These are phyloP conservation scores for Sebastes kiyomatsui DNA, from an alignment of 2,797 vertebrate species.

Conservation along the genomic window DNA sequence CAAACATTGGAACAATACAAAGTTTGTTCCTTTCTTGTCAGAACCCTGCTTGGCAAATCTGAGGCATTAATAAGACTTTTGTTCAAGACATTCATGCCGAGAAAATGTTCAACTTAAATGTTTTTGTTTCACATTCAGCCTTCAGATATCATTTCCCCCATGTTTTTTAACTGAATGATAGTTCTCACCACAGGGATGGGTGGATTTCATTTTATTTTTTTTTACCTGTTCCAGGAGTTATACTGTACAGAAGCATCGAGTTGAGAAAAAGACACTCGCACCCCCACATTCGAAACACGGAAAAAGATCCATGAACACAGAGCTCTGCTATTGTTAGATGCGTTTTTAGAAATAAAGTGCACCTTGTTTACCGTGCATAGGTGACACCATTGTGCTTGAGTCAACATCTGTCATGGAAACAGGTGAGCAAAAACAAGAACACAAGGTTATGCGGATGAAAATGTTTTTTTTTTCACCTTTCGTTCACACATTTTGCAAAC, in stretches of 20 bases:
- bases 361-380: neutral
- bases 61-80: conserved; percentile 37
- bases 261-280: neutral
- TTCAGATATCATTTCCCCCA: neutral
- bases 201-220: neutral
- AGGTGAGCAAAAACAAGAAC: conserved; percentile 12
- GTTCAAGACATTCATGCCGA: conserved; percentile 18
- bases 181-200: neutral
- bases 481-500: neutral
- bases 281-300: neutral
- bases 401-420: conserved; percentile 18
- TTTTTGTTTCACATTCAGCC: conserved; percentile 19
- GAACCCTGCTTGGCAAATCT: conserved; percentile 29
- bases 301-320: neutral
- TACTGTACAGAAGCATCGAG: neutral
- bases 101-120: conserved; percentile 6
- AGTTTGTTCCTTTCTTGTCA: conserved; percentile 34
- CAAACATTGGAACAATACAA: conserved; percentile 26
- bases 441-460: neutral
- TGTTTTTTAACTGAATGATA: neutral
- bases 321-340: neutral
- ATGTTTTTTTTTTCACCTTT: neutral
- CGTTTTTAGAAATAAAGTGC: neutral
- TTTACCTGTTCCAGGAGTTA: neutral
- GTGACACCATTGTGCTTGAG: neutral